phyloP scores from a whole-genome alignment of 2,888 invertebrate genomes.

The Microctonus hyperodae region DNA sequence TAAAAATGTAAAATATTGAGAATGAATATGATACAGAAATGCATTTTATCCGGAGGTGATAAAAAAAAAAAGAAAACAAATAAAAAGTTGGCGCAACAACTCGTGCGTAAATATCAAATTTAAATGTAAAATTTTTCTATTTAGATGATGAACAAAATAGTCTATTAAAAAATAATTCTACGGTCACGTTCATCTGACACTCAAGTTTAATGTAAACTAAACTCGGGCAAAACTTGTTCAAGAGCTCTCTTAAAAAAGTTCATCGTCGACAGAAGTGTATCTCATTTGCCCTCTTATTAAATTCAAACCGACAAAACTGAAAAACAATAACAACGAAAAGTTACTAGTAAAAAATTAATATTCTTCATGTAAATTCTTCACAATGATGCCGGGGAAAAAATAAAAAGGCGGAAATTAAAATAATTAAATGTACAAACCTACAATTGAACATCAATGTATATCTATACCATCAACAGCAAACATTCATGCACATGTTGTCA shows the following conservation, averaged over 20 bases:
- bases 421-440: too few species aligned
- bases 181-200: conserved; percentile 10
- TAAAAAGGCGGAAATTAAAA: too few species aligned
- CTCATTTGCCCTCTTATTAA: conserved; percentile 24
- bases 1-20: too few species aligned
- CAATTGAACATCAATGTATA: too few species aligned
- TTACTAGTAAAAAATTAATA: not conserved
- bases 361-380: not conserved
- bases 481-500: too few species aligned
- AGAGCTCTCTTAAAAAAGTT: conserved; percentile 8
- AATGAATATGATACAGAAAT: too few species aligned
- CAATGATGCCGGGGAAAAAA: too few species aligned
- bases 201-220: conserved; percentile 24
- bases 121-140: not conserved
- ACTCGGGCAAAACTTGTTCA: conserved; percentile 4
- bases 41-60: not conserved
- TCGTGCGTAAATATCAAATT: conserved; percentile 5
- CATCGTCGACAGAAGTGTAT: conserved; percentile 25
- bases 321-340: conserved; percentile 1
- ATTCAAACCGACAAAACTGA: conserved; percentile 20
- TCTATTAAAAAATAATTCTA: conserved; percentile 27
- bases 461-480: too few species aligned
- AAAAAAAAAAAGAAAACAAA: not conserved
- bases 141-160: conserved; percentile 13
- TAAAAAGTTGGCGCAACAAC: not conserved